These are phyloP conservation scores for Drosophila willistoni DNA, from an alignment of 1,140 invertebrate species.

Conservation along the genomic window DNA sequence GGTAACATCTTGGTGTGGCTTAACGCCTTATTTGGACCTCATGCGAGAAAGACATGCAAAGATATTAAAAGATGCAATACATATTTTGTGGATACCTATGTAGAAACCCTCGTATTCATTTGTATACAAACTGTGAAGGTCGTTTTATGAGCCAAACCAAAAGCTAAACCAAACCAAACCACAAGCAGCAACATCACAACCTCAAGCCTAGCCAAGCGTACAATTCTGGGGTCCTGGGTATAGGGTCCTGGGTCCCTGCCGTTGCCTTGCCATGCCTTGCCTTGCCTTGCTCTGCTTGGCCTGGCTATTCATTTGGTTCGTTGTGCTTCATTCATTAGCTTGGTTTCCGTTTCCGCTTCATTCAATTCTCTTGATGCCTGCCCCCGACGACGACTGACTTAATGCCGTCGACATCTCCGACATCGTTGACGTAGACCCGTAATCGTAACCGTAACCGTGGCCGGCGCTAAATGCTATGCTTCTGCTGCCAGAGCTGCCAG, in stretches of 20 bases:
- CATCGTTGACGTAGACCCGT: conserved; percentile 20
- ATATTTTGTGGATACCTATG: no score
- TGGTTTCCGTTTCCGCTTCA: conserved; percentile 81
- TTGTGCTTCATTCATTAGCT: conserved; percentile 80
- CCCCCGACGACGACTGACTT: conserved; percentile 59
- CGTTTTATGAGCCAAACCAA: conserved; percentile 46
- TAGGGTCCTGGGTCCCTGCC: conserved; percentile 7
- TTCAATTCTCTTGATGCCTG: conserved; percentile 70
- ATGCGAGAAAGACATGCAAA: no score
- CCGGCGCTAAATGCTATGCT: conserved; percentile 49
- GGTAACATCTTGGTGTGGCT: no score
- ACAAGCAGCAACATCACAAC: conserved; percentile 17
- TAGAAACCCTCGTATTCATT: conserved; percentile 5
- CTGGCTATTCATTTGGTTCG: conserved; percentile 73
- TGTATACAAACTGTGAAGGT: conserved; percentile 52
- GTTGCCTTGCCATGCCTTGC: not conserved
- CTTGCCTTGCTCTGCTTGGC: conserved; percentile 21
- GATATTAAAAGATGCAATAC: no score
- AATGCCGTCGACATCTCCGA: conserved; percentile 64
- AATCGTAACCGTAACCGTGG: conserved; percentile 31
- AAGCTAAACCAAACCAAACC: conserved; percentile 17
- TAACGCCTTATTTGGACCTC: no score
- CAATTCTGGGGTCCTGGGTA: conserved; percentile 29
- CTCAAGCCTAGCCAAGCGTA: conserved; percentile 52
- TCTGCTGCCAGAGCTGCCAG: conserved; percentile 17